Conservation (phyloP, 2,113 vertebrate species). For the Callopanchax toddi region DNA sequence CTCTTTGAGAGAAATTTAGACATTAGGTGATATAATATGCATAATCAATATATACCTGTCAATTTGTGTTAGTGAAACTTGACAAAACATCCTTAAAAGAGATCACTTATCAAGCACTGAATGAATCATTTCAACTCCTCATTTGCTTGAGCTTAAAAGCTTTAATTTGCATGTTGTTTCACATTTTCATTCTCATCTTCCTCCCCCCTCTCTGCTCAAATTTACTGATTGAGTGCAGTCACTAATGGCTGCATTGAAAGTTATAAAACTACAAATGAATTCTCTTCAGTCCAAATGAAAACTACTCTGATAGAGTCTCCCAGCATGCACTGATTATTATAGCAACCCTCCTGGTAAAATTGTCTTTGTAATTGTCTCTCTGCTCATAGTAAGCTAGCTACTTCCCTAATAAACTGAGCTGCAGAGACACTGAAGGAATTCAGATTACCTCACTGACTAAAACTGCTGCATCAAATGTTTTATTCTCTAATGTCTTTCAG, state of each 20-base stretch:
- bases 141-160: slow-evolving; percentile 63
- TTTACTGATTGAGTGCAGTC: slow-evolving; percentile 66
- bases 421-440: slow-evolving; percentile 57
- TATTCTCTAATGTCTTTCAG: slow-evolving; percentile 36
- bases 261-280: slow-evolving; percentile 77
- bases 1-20: slow-evolving; percentile 41
- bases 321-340: slow-evolving; percentile 80
- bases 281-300: slow-evolving; percentile 75
- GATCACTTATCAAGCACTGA: slow-evolving; percentile 45
- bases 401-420: slow-evolving; percentile 71
- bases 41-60: slow-evolving; percentile 22
- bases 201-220: slow-evolving; percentile 33
- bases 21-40: slow-evolving; percentile 23
- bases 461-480: slow-evolving; percentile 53
- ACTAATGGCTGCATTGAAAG: slow-evolving; percentile 71
- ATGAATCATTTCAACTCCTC: slow-evolving; percentile 65
- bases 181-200: slow-evolving; percentile 47
- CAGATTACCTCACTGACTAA: slow-evolving; percentile 13
- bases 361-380: slow-evolving; percentile 77
- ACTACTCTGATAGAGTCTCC: slow-evolving; percentile 71
- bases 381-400: slow-evolving; percentile 66
- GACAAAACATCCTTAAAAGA: slow-evolving; percentile 47
- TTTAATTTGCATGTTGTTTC: slow-evolving; percentile 69
- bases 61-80: slow-evolving; percentile 37
- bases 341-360: slow-evolving; percentile 76